Evolutionary conservation across 2,113 vertebrate species (phyloP).

Genomic region (Platysternon megacephalum): DNA sequence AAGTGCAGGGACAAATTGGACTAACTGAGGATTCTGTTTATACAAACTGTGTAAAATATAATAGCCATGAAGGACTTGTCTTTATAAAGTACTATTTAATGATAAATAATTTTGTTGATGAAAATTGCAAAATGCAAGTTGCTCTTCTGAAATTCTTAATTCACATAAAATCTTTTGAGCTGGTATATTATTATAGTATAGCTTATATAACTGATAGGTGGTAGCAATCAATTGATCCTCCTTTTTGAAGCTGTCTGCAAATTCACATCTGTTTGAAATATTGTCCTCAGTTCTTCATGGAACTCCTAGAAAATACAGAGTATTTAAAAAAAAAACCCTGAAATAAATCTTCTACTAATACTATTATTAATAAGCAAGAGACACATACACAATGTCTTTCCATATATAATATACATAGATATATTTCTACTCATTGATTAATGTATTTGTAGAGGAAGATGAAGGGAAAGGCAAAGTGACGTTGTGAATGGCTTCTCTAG

Average conservation of each 20-base stretch:
- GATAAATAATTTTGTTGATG: background rate
- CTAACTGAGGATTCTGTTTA: background rate
- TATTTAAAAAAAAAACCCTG: background rate
- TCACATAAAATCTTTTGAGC: background rate
- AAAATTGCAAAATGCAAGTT: background rate
- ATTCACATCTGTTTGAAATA: background rate
- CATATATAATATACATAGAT: background rate
- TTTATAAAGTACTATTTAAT: background rate
- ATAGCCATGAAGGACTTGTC: background rate
- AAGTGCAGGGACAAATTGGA: background rate
- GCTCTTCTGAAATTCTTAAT: background rate
- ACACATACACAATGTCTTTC: background rate
- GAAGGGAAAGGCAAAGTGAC: background rate
- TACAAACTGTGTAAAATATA: background rate
- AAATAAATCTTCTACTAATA: background rate
- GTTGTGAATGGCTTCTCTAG: background rate
- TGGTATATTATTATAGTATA: background rate
- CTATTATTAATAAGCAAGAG: background rate
- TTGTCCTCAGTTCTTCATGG: background rate
- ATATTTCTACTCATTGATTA: background rate
- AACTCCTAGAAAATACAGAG: background rate
- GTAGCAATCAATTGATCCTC: slow-evolving; percentile 55
- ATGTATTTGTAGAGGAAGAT: background rate
- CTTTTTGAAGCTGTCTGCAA: background rate
- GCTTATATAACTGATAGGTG: slow-evolving; percentile 53